Base-by-base conservation (phyloP, 2,113 vertebrate species). In the Caracal caracal region DNA sequence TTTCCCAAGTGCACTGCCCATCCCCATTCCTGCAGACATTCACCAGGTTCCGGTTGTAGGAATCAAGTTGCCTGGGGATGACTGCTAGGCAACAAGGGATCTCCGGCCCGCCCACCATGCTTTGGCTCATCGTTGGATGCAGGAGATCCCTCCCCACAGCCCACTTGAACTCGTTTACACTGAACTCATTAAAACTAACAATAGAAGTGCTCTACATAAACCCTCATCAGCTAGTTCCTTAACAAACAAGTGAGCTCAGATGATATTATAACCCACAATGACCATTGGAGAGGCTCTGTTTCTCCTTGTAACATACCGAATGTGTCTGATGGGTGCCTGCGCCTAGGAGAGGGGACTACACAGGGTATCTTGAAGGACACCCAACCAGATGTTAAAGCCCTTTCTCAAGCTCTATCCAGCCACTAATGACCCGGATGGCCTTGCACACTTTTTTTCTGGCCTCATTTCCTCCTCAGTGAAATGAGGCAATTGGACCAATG, bases 21-120 rank as follows among this genome's bases (percentile, higher is more conserved):
- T 66, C 56, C 61, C n/a, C 59, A 2, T 59, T 82, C 84, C 95
- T n/a, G 24, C 68, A 33, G 68, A 75, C n/a, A 73, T 82, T 35
- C 65, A 75, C 71, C 53, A 85, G 79, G 87, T 51, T 80, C 88
- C 43, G 68, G 35, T 15, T 47, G 61, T 17, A 56, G 22, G 53
- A 90, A 35, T 40, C 70, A 35, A 73, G 86, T 11, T 30, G 76
- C 53, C 40, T 2, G 19, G 40, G 5, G 17, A 68, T 59, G 82
- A 93, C 91, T 96, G 91, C 97, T 95, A 95, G 91, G 91, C 93
- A 94, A 95, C 73, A 28, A 59, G 76, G 83, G 93, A 85, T 84
- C 63, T 17, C 66, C 47, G 82, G 15, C 88, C 76, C 19, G 35
- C 63, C 63, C 24, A 3, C 59, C 85, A 37, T 30, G 26, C 47